Evolutionary conservation across 1,140 invertebrate species (phyloP).

Genomic region (Octopus bimaculoides): DNA sequence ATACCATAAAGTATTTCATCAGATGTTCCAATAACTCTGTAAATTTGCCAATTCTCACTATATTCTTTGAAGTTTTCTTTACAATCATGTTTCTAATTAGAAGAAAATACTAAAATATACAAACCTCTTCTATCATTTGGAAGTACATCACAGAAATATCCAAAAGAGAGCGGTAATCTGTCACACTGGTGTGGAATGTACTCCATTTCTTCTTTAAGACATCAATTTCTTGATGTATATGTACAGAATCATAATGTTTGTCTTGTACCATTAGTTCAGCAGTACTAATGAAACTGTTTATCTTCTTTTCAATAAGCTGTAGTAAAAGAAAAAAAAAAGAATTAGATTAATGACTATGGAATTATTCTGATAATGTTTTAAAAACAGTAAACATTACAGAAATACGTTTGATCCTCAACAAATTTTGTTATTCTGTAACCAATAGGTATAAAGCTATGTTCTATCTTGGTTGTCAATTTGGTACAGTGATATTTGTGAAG

Average conservation of each 20-base stretch:
- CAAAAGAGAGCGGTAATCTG: slow-evolving; percentile 65
- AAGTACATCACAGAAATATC: slow-evolving; percentile 64
- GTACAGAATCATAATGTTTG: slow-evolving; percentile 62
- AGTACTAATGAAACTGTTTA: slow-evolving; percentile 70
- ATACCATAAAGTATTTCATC: no score
- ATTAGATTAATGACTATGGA: background rate
- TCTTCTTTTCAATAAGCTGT: slow-evolving; percentile 70
- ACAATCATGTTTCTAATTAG: no score
- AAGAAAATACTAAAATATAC: background rate
- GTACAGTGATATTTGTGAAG: no score
- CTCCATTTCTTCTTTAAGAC: slow-evolving; percentile 72
- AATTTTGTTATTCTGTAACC: no score
- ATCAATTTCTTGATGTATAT: slow-evolving; percentile 63
- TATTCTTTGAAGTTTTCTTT: no score
- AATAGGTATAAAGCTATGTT: no score
- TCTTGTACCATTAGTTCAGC: slow-evolving; percentile 67
- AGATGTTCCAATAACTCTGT: no score
- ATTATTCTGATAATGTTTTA: no score
- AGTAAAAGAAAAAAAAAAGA: slow-evolving; percentile 15
- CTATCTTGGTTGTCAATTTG: no score
- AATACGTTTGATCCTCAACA: no score
- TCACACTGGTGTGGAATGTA: slow-evolving; percentile 69
- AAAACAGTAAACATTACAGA: no score
- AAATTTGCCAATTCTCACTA: no score
- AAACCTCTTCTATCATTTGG: slow-evolving; percentile 64